Base-by-base conservation (phyloP, 2,888 invertebrate genomes). In the Cantharis flavilabris region DNA sequence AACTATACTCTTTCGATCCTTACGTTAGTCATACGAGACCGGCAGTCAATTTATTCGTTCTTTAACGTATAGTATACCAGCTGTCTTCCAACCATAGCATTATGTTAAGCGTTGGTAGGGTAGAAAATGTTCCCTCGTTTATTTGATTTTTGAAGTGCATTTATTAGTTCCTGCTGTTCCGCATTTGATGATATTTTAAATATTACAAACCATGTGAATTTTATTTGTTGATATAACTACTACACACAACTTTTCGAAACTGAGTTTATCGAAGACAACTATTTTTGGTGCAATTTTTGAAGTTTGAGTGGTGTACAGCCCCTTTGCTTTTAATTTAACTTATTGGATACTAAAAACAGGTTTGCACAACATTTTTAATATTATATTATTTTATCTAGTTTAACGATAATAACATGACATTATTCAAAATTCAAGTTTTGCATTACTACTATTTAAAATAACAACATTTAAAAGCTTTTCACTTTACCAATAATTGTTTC, bases 1-100 rank as follows among this genome's bases (percentile, higher is more conserved):
- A 73, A 72, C 65, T 67, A 11, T 64, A 23, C 16, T 72, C 70
- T 72, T 77, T 78, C 74, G 73, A 72, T 70, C 65, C 69, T 71
- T 69, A 67, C 73, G 71, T 77, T 77, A 75, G 72, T 78, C 78
- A 78, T 72, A 72, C 77, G 72, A 69, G n/a, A 75, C 75, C 75
- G 62, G 72, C 70, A 75, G 78, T 75, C 78, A 78, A 75, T 78
- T 26, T 26, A 26, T 26, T 78, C 78, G 72, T 75, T 72, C 72
- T 65, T 77, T 73, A 73, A 75, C 74, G 26, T 11, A 70, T 49
- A 49, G 76, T 67, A 18, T 33, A 72, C 26, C 77, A 77, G 77
- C 77, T 77, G 77, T 69, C 69, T 72, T 70, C 72, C 28, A 67
- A 9, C 20, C 23, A 67, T 49, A 67, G 7, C 26, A 23, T 26